Conservation (phyloP, 2,888 invertebrate genomes). For the Drosophila longiperda region DNA sequence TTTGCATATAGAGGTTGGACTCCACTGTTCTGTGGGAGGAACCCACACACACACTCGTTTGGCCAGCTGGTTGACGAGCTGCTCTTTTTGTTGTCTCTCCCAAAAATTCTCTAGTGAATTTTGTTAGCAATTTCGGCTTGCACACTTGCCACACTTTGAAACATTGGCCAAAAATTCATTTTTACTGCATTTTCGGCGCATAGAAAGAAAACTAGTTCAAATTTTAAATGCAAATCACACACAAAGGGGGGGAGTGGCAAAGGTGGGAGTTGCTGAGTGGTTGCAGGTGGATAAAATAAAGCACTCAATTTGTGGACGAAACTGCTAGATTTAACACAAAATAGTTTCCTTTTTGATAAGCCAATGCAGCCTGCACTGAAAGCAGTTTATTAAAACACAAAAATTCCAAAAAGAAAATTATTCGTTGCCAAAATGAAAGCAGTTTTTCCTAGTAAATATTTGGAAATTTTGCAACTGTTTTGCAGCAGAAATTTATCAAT, state of each 20-base stretch:
- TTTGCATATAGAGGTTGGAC: constrained; percentile 73
- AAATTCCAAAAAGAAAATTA: background rate
- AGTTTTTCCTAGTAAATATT: background rate
- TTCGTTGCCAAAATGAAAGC: background rate
- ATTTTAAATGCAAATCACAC: constrained; percentile 76
- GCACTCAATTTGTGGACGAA: constrained; percentile 47
- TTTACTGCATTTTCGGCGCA: constrained; percentile 45
- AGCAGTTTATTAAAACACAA: constrained; percentile 38
- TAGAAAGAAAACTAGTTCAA: constrained; percentile 43
- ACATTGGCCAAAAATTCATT: constrained; percentile 56
- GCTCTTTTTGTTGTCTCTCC: constrained; percentile 48
- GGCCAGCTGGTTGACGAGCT: constrained; percentile 14
- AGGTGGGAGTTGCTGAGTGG: background rate
- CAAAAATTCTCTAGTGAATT: constrained; percentile 61
- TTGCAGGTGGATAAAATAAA: constrained; percentile 30
- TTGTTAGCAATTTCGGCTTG: constrained; percentile 52
- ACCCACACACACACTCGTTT: constrained; percentile 8
- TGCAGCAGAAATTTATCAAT: no score
- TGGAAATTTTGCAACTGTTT: no score
- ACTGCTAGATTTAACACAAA: constrained; percentile 62
- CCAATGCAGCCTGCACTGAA: constrained; percentile 29
- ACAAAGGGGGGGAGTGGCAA: constrained; percentile 26
- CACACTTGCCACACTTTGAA: constrained; percentile 32
- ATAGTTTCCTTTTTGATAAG: constrained; percentile 64
- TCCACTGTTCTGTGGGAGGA: constrained; percentile 17